Conservation (phyloP, 2,888 invertebrate genomes). For the Pollenia angustigena region DNA sequence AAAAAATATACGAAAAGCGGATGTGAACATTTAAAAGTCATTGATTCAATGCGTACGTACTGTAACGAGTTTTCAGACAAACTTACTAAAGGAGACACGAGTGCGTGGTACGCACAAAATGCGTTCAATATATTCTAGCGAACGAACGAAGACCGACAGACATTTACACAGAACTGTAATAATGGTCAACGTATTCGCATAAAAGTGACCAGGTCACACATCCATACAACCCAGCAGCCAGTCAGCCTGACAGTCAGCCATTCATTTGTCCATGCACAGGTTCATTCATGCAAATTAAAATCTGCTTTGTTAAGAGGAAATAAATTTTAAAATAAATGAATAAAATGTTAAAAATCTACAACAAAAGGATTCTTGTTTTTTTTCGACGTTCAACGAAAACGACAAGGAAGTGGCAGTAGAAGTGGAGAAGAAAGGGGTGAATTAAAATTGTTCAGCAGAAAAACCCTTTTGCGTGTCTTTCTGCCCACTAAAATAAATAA, state of each 20-base stretch:
- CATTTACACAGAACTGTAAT: constrained; percentile 11
- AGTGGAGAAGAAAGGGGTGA: constrained; percentile 46
- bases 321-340: constrained; percentile 77
- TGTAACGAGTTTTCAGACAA: constrained; percentile 45
- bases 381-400: constrained; percentile 6
- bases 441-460: constrained; percentile 37
- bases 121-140: constrained; percentile 36
- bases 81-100: constrained; percentile 15
- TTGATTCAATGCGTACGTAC: constrained; percentile 72
- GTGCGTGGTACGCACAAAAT: constrained; percentile 58
- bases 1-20: constrained; percentile 53
- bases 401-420: constrained; percentile 23
- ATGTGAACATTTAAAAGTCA: constrained; percentile 72
- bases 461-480: constrained; percentile 10
- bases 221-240: constrained; percentile 15
- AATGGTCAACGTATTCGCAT: constrained; percentile 48
- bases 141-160: constrained; percentile 7
- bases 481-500: constrained; percentile 18
- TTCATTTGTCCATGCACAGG: constrained; percentile 56
- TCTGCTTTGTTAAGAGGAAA: constrained; percentile 73
- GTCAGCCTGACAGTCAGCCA: constrained; percentile 46
- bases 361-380: constrained; percentile 66
- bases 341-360: constrained; percentile 71
- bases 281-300: constrained; percentile 76
- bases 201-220: constrained; percentile 50